Percentiles rank a stretch among this genome's conserved stretches.
phyloP scores from a whole-genome alignment of 2,888 invertebrate genomes.

The Phragmatobia fuliginosa region DNA sequence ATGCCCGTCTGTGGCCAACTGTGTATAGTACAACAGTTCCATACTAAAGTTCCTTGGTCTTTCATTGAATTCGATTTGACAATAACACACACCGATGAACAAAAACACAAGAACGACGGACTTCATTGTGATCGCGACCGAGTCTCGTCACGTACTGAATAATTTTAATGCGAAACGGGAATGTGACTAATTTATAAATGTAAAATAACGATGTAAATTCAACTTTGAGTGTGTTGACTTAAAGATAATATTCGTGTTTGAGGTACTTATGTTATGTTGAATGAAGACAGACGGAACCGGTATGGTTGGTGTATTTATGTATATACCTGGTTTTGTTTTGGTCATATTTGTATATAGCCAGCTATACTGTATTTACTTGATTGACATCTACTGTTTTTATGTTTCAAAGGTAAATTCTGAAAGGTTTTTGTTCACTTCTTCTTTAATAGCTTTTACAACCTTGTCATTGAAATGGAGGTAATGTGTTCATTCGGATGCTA shows the following conservation, averaged over 20 bases:
- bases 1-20: constrained; percentile 71
- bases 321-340: neutral
- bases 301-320: constrained; percentile 12
- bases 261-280: neutral
- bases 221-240: constrained; percentile 21
- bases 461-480: neutral
- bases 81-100: constrained; percentile 64
- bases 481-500: neutral
- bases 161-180: constrained; percentile 65
- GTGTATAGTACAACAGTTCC: constrained; percentile 76
- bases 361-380: neutral
- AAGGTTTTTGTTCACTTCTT: neutral
- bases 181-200: constrained; percentile 59
- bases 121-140: constrained; percentile 67
- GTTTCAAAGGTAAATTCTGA: neutral
- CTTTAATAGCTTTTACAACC: neutral
- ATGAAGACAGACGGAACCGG: constrained; percentile 15
- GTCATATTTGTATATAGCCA: neutral
- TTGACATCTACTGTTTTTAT: neutral
- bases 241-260: constrained; percentile 9
- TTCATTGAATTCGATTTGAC: constrained; percentile 72
- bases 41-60: constrained; percentile 79
- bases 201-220: constrained; percentile 23
- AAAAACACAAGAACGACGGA: constrained; percentile 59
- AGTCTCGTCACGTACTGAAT: constrained; percentile 66